Percentiles rank a stretch among this genome's conserved stretches.
Conservation (phyloP, 2,797 vertebrate genomes). For the Cynodonichthys magdalenae region DNA sequence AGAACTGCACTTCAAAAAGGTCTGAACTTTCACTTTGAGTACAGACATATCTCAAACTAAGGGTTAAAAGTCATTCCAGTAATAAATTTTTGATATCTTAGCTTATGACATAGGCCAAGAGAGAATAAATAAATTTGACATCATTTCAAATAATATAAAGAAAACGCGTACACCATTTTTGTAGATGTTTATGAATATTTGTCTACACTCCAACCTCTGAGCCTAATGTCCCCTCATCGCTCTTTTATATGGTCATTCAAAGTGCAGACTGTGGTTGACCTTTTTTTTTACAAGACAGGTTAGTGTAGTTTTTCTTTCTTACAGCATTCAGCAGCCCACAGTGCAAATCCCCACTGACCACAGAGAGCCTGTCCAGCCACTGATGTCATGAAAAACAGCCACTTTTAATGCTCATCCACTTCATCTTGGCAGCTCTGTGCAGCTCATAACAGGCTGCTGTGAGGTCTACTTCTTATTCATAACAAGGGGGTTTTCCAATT, state of each 20-base stretch:
- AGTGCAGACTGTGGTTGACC: conserved; percentile 37
- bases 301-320: conserved; percentile 53
- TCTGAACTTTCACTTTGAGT: no score
- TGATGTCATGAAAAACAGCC: conserved; percentile 63
- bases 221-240: conserved; percentile 9
- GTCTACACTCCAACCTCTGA: neutral
- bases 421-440: conserved; percentile 31
- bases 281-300: conserved; percentile 45
- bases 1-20: no score
- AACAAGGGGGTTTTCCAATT: conserved; percentile 38
- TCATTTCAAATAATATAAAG: conserved; percentile 21
- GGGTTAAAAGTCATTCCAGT: neutral
- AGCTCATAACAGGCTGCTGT: conserved; percentile 35
- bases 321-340: conserved; percentile 42
- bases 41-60: neutral
- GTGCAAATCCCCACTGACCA: conserved; percentile 67
- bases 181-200: conserved; percentile 9
- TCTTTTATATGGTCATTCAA: conserved; percentile 22
- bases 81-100: neutral
- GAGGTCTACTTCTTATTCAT: conserved; percentile 46
- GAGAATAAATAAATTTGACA: conserved; percentile 45
- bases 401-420: conserved; percentile 59
- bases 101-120: conserved; percentile 12
- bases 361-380: conserved; percentile 58
- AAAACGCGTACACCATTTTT: conserved; percentile 17